These are phyloP conservation scores for Stictonetta naevosa DNA, from an alignment of 2,113 vertebrate genomes.

Conservation along the genomic window DNA sequence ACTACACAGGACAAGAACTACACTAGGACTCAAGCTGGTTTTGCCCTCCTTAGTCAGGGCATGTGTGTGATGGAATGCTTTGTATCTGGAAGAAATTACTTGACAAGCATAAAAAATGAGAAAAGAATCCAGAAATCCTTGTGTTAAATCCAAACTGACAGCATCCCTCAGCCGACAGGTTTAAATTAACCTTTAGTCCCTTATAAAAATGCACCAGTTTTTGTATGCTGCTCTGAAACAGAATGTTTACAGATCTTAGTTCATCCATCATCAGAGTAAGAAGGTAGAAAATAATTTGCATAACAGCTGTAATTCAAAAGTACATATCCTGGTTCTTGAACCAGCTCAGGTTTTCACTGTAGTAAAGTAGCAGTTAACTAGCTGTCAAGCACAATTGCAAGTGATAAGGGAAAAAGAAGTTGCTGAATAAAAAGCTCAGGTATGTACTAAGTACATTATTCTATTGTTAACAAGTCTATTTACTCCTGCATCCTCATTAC, in stretches of 20 bases:
- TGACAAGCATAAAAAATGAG: conserved; percentile 28
- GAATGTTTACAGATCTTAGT: conserved; percentile 3
- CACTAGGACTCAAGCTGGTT: neutral
- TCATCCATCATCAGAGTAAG: neutral
- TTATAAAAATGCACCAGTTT: conserved; percentile 1
- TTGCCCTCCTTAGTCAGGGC: neutral
- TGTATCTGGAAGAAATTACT: conserved; percentile 19
- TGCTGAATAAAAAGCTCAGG: neutral
- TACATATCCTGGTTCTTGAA: neutral
- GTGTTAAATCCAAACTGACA: conserved; percentile 51
- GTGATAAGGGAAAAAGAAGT: neutral
- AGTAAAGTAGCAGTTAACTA: neutral
- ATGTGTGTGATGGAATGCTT: neutral
- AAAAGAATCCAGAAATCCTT: conserved; percentile 1
- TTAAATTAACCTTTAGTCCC: conserved; percentile 45
- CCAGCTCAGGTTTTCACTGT: neutral
- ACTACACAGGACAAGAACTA: neutral
- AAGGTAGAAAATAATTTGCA: neutral
- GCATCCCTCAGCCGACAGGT: neutral
- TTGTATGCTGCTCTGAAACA: neutral
- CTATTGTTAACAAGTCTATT: neutral
- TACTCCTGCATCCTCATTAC: neutral
- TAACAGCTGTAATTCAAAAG: neutral
- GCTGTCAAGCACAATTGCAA: neutral
- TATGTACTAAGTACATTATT: neutral